These are phyloP conservation scores for Diuraphis noxia DNA, from an alignment of 1,140 invertebrate species.

Conservation along the genomic window DNA sequence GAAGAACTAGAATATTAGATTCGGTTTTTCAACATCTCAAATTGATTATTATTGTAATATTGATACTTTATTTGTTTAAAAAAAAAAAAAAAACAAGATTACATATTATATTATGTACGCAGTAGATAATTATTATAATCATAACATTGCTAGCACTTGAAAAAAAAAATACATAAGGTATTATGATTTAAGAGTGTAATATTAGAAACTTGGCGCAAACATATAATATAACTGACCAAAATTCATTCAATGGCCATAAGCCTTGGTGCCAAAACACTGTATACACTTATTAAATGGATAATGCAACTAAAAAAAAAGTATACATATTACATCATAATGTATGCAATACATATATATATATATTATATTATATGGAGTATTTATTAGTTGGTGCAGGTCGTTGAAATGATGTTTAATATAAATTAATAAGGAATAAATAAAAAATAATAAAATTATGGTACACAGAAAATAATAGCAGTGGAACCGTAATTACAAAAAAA, in stretches of 20 bases:
- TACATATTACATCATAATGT: conserved; percentile 15
- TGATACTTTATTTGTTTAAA: conserved; percentile 11
- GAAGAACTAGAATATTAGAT: neutral
- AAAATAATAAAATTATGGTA: conserved; percentile 50
- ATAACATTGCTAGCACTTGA: neutral
- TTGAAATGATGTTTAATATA: conserved; percentile 16
- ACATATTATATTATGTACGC: neutral
- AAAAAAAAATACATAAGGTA: neutral
- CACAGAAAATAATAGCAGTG: conserved; percentile 49
- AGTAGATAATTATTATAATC: conserved; percentile 12
- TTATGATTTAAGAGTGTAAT: conserved; percentile 22
- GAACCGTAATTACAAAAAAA: conserved; percentile 21
- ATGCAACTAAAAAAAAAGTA: conserved; percentile 24
- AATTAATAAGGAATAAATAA: conserved; percentile 35
- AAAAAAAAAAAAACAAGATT: conserved; percentile 23
- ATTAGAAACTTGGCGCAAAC: neutral
- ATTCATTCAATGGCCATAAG: neutral
- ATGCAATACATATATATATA: neutral
- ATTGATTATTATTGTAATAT: neutral
- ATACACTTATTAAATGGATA: conserved; percentile 20
- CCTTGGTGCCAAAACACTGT: neutral
- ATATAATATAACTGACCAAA: conserved; percentile 22
- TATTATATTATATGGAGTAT: neutral
- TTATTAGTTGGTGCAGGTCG: conserved; percentile 36
- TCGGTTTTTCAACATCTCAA: neutral